Evolutionary conservation across 2,113 vertebrate genomes (phyloP).

Genomic region (Chionomys nivalis): DNA sequence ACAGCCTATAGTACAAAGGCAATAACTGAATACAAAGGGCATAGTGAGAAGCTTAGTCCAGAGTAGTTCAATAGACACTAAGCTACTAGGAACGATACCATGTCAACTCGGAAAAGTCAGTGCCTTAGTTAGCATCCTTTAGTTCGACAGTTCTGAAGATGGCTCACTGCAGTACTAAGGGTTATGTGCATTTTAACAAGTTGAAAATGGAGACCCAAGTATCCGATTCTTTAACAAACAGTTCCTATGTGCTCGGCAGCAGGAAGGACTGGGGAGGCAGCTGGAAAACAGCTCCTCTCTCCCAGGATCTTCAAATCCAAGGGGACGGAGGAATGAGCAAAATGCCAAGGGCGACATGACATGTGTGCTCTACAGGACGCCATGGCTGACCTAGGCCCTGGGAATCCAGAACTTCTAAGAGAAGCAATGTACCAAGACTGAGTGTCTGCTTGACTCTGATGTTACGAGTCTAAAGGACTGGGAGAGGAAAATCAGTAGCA

Average conservation of each 20-base stretch:
- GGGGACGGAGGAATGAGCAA: background rate
- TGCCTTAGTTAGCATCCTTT: slow-evolving; percentile 34
- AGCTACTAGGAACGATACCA: background rate
- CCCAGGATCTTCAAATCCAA: background rate
- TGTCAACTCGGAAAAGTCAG: background rate
- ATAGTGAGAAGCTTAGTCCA: background rate
- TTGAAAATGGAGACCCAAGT: slow-evolving; percentile 27
- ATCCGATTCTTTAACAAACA: background rate
- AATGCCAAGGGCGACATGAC: background rate
- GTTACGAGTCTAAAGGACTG: background rate
- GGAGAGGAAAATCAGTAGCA: background rate
- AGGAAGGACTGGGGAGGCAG: background rate
- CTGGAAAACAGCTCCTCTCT: background rate
- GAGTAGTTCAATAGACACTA: background rate
- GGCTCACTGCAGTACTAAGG: background rate
- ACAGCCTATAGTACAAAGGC: background rate
- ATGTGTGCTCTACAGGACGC: background rate
- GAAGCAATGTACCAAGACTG: background rate
- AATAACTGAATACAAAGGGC: background rate
- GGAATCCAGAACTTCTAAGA: background rate
- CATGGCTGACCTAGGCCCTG: background rate
- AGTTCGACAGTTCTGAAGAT: background rate
- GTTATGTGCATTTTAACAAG: background rate
- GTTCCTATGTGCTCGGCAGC: background rate
- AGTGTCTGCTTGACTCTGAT: background rate